These are phyloP conservation scores for Lipophrys pholis DNA, from an alignment of 2,113 vertebrate species.

Conservation along the genomic window DNA sequence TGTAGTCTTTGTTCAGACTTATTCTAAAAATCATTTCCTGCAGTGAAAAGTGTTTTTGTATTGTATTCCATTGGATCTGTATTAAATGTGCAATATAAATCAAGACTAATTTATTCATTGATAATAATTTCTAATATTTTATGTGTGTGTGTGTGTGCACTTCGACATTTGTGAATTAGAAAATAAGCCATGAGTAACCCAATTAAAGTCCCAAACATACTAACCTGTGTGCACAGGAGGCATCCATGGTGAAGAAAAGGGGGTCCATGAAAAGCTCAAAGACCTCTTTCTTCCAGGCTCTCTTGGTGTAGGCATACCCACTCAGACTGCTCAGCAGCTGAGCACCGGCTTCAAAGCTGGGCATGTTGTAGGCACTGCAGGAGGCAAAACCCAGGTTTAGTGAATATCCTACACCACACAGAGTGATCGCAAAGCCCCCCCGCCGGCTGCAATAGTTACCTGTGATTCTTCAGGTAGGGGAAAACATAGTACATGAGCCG, in stretches of 20 bases:
- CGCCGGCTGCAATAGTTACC: conserved; percentile 75
- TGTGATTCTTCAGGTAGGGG: conserved; percentile 97
- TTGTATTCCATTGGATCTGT: too few relatives aligned
- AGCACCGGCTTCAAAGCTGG: conserved; percentile 93
- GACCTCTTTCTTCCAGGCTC: conserved; percentile 97
- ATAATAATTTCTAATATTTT: too few relatives aligned
- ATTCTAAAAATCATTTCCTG: too few relatives aligned
- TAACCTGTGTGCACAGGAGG: conserved; percentile 89
- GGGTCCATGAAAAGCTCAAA: conserved; percentile 96
- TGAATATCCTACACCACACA: neutral
- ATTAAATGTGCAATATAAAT: too few relatives aligned
- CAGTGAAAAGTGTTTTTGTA: too few relatives aligned
- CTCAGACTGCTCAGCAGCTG: conserved; percentile 95
- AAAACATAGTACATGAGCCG: conserved; percentile 96
- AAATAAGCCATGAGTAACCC: too few relatives aligned
- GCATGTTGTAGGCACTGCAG: conserved; percentile 91
- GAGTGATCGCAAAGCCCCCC: too few relatives aligned
- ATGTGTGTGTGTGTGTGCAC: too few relatives aligned
- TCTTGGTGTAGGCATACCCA: conserved; percentile 96
- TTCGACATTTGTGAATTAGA: too few relatives aligned
- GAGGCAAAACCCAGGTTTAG: neutral
- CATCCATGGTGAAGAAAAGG: conserved; percentile 96
- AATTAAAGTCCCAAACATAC: neutral
- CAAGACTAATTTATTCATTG: too few relatives aligned
- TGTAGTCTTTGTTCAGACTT: too few relatives aligned